phyloP scores from a whole-genome alignment of 2,888 invertebrate species.

The Panzeria rudis region DNA sequence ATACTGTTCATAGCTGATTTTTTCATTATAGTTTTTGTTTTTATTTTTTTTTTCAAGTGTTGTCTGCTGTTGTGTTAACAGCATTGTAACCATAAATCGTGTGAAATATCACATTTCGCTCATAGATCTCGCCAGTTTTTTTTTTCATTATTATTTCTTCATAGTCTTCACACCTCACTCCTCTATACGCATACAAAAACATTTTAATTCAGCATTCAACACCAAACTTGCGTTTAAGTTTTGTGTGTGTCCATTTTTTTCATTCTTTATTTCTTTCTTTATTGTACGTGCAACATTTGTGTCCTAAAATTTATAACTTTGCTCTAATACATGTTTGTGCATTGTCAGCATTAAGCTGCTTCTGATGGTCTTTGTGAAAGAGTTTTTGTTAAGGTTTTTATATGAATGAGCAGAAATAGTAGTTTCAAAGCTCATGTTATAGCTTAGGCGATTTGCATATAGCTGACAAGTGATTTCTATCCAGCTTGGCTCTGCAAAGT shows the following conservation, averaged over 20 bases:
- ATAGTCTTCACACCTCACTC: constrained; percentile 34
- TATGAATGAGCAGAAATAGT: constrained; percentile 33
- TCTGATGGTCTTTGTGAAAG: constrained; percentile 40
- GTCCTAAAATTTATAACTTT: constrained; percentile 61
- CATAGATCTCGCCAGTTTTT: constrained; percentile 61
- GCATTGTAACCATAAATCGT: constrained; percentile 82
- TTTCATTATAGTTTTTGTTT: not conserved
- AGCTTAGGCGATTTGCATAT: constrained; percentile 70
- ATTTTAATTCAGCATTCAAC: constrained; percentile 57
- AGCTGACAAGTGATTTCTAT: constrained; percentile 67
- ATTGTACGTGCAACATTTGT: constrained; percentile 40
- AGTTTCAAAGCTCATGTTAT: constrained; percentile 70
- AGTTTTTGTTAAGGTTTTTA: not conserved
- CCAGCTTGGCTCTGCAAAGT: constrained; percentile 17
- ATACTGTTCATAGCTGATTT: constrained; percentile 36
- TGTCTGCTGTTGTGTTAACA: constrained; percentile 76
- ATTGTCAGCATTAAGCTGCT: constrained; percentile 56
- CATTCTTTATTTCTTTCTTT: constrained; percentile 3
- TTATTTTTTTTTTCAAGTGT: constrained; percentile 35
- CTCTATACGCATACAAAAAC: constrained; percentile 36
- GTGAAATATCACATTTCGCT: constrained; percentile 84
- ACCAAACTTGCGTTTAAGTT: constrained; percentile 20
- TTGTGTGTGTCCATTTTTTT: not conserved
- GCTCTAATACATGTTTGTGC: constrained; percentile 46
- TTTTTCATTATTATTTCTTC: constrained; percentile 26